These are phyloP conservation scores for Drosophila kanapiae DNA, from an alignment of 1,140 invertebrate genomes.

Conservation along the genomic window DNA sequence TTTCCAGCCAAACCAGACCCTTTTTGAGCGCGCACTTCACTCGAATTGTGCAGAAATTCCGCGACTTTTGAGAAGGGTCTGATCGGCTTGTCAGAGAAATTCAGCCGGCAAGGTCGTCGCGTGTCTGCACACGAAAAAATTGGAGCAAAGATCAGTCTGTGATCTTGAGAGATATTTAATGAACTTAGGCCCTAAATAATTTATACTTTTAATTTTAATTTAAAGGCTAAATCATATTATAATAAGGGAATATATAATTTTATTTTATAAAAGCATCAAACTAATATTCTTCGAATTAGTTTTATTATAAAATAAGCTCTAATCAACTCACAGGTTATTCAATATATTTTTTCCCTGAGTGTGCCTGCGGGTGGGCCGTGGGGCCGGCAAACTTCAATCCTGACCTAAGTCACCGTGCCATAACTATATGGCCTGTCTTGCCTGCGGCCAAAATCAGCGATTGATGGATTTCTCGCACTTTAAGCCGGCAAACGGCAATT, in stretches of 20 bases:
- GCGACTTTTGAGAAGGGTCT: slow-evolving; percentile 46
- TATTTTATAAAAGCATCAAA: neutral
- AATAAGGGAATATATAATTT: neutral
- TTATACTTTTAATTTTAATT: neutral
- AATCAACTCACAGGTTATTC: neutral
- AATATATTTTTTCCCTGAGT: neutral
- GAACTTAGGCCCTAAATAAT: no score
- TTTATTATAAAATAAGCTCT: neutral
- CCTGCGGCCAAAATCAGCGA: slow-evolving; percentile 40
- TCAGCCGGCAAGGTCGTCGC: slow-evolving; percentile 51
- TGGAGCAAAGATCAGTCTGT: no score
- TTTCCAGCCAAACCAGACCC: slow-evolving; percentile 36
- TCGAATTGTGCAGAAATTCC: slow-evolving; percentile 32
- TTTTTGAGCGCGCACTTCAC: slow-evolving; percentile 27
- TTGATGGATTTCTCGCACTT: slow-evolving; percentile 75
- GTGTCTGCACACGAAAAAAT: slow-evolving; percentile 9
- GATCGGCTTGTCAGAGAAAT: slow-evolving; percentile 53
- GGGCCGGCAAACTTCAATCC: slow-evolving; percentile 58
- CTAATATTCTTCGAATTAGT: neutral
- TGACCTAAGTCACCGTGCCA: slow-evolving; percentile 67
- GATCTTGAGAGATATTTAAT: no score
- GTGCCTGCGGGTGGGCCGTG: slow-evolving; percentile 10
- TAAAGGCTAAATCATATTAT: neutral
- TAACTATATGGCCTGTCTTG: slow-evolving; percentile 17
- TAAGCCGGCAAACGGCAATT: slow-evolving; percentile 59